Base-by-base conservation (phyloP, 2,113 vertebrate species). In the Nothocercus julius region DNA sequence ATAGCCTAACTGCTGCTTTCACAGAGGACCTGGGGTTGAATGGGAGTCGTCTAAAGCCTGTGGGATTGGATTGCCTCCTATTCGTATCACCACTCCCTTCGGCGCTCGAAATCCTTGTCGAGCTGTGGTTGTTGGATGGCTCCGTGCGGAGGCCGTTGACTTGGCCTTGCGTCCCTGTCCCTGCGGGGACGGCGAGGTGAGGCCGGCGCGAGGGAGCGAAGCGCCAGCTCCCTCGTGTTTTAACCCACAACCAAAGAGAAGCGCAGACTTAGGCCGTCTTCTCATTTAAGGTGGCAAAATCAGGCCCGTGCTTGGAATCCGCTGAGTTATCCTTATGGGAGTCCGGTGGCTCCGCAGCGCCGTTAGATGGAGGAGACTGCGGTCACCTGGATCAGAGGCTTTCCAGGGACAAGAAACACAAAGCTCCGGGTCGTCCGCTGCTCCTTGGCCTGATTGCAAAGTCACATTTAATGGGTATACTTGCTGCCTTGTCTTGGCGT, bases 351-450 rank as follows among this genome's bases (percentile, higher is more conserved):
- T 47, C 9, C 47, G 47, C 10, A 21, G 21, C 1, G 36, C 3
- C 25, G 0, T 28, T 2, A 62, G 45, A 1, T 14, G 20, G 36
- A 6, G 15, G 27, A 45, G 36, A 12, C 54, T 18, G 36, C 18
- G 2, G 1, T 4, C 19, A 14, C 45, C 58, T 0, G 0, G 5
- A 4, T 20, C 51, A 13, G 89, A 17, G 5, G 1, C 17, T 72
- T 86, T 22, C 61, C 25, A 5, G 81, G 73, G 3, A 36, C 54
- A 7, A 45, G 78, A 7, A n/a, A 63, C 2, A 75, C 1, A 53
- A 11, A 20, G 30, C 10, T 3, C 44, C 70, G 63, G 53, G 53
- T 3, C 27, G 49, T 38, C 7, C 17, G 34, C 47, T 61, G 49
- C 73, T 70, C 54, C 63, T 76, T 30, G 81, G 51, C 67, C 51